Conservation (phyloP, 2,113 vertebrate genomes). For the Gnathonemus echidnorhynchus region DNA sequence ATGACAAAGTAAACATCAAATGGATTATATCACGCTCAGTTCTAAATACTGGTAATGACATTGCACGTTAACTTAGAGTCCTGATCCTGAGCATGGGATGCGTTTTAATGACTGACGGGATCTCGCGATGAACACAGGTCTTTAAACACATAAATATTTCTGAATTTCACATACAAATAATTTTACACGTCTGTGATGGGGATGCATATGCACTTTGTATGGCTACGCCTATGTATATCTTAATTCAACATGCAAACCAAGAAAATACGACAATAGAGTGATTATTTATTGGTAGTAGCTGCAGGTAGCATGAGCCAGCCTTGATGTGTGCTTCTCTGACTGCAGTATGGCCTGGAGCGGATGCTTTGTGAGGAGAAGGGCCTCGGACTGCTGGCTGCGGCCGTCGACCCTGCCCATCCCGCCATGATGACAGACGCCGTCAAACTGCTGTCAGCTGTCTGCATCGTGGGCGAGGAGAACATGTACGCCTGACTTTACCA, state of each 20-base stretch:
- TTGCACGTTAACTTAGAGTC: not conserved
- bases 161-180: not conserved
- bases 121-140: not conserved
- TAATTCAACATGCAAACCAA: not conserved
- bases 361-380: conserved; percentile 89
- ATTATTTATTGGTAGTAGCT: not conserved
- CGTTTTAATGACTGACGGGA: not conserved
- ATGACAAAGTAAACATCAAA: not conserved
- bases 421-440: conserved; percentile 92
- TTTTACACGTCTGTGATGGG: not conserved
- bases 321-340: conserved; percentile 20
- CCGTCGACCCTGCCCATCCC: conserved; percentile 79
- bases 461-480: conserved; percentile 95
- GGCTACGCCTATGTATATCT: not conserved
- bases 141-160: no score
- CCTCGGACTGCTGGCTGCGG: conserved; percentile 76
- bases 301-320: not conserved
- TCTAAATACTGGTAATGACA: not conserved
- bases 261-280: not conserved
- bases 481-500: conserved; percentile 64
- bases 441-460: conserved; percentile 92
- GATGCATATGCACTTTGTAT: not conserved
- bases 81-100: not conserved
- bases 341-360: conserved; percentile 89
- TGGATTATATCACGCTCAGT: not conserved